A percentile compares a stretch with the other conserved stretches of the same genome.
phyloP scores from a whole-genome alignment of 2,888 invertebrate genomes.

The Dusona sp. region DNA sequence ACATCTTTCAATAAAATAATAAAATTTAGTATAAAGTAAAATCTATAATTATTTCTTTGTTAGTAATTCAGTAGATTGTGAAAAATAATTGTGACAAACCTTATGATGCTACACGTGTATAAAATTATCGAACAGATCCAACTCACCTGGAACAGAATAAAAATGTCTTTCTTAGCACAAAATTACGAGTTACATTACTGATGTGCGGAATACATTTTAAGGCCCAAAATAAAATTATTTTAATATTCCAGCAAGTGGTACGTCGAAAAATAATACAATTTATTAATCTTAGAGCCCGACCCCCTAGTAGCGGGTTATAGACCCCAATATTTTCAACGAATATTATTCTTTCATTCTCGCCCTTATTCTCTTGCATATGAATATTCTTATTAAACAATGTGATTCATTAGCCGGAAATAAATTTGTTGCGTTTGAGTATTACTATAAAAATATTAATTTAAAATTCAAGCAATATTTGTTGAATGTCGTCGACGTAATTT shows the following conservation, averaged over 20 bases:
- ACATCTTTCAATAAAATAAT: too few species aligned
- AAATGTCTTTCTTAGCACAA: background rate
- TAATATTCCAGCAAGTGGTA: background rate
- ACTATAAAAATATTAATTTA: background rate
- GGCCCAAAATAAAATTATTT: background rate
- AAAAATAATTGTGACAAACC: background rate
- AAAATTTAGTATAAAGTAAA: background rate
- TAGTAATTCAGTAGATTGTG: background rate
- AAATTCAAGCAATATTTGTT: background rate
- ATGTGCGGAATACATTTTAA: background rate
- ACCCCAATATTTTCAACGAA: too few species aligned
- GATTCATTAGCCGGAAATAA: too few species aligned
- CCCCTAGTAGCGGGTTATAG: too few species aligned
- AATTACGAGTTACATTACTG: background rate
- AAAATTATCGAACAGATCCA: background rate
- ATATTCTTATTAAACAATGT: too few species aligned
- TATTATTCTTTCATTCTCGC: too few species aligned
- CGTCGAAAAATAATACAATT: background rate
- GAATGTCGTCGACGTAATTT: constrained; percentile 35
- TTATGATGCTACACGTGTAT: background rate
- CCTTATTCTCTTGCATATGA: too few species aligned
- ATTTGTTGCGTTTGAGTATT: too few species aligned
- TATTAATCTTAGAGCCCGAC: background rate
- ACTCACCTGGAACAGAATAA: constrained; percentile 44
- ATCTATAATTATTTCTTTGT: background rate